Percentiles rank a stretch among this genome's conserved stretches.
Evolutionary conservation across 2,113 vertebrate genomes (phyloP).

Genomic region (Eretmochelys imbricata): DNA sequence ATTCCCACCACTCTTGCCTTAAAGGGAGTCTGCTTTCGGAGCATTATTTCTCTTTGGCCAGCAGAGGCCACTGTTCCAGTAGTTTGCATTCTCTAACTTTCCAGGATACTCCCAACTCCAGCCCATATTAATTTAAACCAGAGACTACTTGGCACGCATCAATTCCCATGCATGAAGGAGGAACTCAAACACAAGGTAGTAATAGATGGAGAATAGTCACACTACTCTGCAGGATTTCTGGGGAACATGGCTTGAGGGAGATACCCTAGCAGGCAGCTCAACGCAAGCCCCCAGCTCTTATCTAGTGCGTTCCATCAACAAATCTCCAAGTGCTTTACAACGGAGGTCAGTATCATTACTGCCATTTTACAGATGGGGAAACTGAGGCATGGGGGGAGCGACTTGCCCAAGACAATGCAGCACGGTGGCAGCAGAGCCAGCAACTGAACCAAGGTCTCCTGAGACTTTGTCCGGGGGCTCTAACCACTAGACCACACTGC

Average conservation of each 20-base stretch:
- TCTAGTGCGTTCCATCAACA: not conserved
- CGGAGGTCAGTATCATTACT: not conserved
- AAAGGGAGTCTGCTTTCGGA: not conserved
- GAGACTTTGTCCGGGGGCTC: not conserved
- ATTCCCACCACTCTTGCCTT: accelerated
- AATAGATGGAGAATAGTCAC: not conserved
- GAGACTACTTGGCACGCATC: not conserved
- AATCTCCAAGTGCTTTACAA: not conserved
- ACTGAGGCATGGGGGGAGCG: not conserved
- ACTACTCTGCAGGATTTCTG: not conserved
- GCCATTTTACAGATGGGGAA: not conserved
- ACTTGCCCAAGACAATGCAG: not conserved
- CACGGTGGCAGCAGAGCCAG: not conserved
- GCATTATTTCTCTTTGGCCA: constrained; percentile 7
- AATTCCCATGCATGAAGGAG: not conserved
- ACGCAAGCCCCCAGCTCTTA: not conserved
- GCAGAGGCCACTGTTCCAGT: constrained; percentile 67
- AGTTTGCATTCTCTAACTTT: not conserved
- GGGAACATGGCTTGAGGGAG: not conserved
- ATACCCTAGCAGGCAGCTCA: not conserved
- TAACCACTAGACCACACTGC: not conserved
- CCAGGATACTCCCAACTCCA: not conserved
- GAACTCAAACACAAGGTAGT: not conserved
- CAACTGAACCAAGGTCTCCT: not conserved
- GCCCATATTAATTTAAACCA: not conserved